Conservation (phyloP, 2,797 vertebrate genomes). For the Alfaro cultratus region DNA sequence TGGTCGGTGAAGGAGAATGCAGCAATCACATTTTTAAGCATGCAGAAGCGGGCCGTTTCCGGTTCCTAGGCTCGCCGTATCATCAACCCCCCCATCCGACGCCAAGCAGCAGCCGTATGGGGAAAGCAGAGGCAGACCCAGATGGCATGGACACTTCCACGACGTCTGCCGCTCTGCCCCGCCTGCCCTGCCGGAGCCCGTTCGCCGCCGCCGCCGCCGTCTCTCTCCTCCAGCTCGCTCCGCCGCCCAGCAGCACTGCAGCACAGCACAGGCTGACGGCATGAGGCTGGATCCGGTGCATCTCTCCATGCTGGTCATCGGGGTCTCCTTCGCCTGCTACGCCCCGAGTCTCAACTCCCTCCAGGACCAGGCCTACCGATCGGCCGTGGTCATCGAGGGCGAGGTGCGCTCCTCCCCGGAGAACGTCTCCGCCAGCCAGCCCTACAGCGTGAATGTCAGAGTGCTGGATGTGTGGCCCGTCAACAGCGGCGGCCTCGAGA, state of each 20-base stretch:
- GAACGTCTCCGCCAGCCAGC: constrained; percentile 82
- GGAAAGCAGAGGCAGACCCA: constrained; percentile 87
- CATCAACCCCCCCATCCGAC: constrained; percentile 71
- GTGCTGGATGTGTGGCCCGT: constrained; percentile 95
- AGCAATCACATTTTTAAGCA: constrained; percentile 83
- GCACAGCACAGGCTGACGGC: constrained; percentile 89
- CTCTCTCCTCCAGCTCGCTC: constrained; percentile 83
- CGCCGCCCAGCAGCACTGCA: constrained; percentile 87
- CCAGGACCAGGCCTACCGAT: constrained; percentile 94
- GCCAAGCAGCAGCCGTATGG: constrained; percentile 82
- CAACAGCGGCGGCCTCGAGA: constrained; percentile 92
- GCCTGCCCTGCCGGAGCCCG: constrained; percentile 83
- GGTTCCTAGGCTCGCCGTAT: constrained; percentile 86
- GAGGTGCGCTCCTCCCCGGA: constrained; percentile 91
- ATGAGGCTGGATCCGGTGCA: constrained; percentile 96
- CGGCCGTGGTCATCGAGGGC: constrained; percentile 95
- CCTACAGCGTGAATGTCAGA: constrained; percentile 91
- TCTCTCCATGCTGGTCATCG: constrained; percentile 96
- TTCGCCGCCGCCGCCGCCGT: constrained; percentile 84
- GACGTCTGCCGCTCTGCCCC: constrained; percentile 90
- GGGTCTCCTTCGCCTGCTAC: constrained; percentile 96
- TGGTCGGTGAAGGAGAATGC: constrained; percentile 84
- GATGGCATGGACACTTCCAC: constrained; percentile 95
- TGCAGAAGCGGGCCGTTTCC: constrained; percentile 87
- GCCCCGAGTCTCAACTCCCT: constrained; percentile 93